phyloP scores from a whole-genome alignment of 2,888 invertebrate genomes.

The Morinoia aosen region DNA sequence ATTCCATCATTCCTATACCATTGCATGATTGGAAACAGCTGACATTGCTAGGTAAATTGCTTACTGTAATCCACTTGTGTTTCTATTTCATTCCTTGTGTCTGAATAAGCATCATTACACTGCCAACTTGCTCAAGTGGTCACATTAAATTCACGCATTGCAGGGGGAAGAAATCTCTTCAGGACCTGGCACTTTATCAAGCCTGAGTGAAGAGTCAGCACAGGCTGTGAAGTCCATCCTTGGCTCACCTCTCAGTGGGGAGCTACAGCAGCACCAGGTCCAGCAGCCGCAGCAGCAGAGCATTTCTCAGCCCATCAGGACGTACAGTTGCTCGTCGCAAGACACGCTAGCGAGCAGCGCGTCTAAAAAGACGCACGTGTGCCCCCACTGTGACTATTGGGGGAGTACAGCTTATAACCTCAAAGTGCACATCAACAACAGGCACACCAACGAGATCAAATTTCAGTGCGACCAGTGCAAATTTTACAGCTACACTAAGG shows the following conservation, averaged over 20 bases:
- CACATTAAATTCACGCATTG: background rate
- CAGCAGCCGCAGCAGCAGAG: background rate
- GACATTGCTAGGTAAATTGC: no score
- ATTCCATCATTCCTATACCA: no score
- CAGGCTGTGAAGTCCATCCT: constrained; percentile 53
- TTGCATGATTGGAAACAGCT: no score
- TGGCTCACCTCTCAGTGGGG: background rate
- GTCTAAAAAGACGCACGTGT: background rate
- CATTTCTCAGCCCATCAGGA: background rate
- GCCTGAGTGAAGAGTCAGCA: constrained; percentile 43
- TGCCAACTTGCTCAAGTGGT: background rate
- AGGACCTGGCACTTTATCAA: background rate
- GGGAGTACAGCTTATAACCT: constrained; percentile 47
- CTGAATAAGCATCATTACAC: no score
- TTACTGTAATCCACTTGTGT: no score
- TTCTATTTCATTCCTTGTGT: no score
- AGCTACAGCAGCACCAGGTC: background rate
- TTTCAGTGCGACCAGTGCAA: constrained; percentile 50
- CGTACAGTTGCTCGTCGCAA: background rate
- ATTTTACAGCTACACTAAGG: constrained; percentile 45
- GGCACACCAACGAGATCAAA: constrained; percentile 50
- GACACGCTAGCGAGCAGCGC: background rate
- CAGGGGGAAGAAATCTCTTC: constrained; percentile 4
- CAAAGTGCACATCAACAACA: constrained; percentile 48
- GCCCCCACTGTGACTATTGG: constrained; percentile 38